Evolutionary conservation across 1,140 invertebrate species (phyloP).

Genomic region (Yoshiicerus persimilis): DNA sequence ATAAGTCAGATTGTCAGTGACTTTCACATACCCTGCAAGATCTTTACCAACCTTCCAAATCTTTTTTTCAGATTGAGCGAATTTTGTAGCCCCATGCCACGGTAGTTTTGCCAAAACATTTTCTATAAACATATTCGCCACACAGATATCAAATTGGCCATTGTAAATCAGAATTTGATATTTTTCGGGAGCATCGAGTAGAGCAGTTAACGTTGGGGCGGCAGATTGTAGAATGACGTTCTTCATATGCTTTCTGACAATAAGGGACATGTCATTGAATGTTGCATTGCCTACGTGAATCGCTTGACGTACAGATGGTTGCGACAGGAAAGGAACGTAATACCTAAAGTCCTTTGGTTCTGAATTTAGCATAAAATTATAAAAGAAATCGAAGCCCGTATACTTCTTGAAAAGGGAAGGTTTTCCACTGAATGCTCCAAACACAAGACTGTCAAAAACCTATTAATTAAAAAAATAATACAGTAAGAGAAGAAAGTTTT

Average conservation of each 20-base stretch:
- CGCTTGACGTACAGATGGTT: slow-evolving; percentile 61
- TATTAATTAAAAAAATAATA: slow-evolving; percentile 30
- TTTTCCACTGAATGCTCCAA: slow-evolving; percentile 66
- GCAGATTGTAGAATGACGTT: slow-evolving; percentile 81
- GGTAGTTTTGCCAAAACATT: slow-evolving; percentile 29
- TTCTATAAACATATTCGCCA: slow-evolving; percentile 42
- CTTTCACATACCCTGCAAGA: slow-evolving; percentile 45
- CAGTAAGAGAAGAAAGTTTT: too few species aligned
- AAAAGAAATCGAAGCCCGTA: slow-evolving; percentile 77
- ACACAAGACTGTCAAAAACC: slow-evolving; percentile 69
- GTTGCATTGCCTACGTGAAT: slow-evolving; percentile 80
- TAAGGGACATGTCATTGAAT: slow-evolving; percentile 59
- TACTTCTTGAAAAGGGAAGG: slow-evolving; percentile 72
- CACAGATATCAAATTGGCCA: slow-evolving; percentile 51
- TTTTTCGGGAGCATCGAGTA: slow-evolving; percentile 60
- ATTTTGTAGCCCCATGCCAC: slow-evolving; percentile 41
- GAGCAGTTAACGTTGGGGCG: slow-evolving; percentile 69
- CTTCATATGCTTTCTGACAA: slow-evolving; percentile 61
- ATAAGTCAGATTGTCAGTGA: slow-evolving; percentile 30
- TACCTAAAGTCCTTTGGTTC: slow-evolving; percentile 56
- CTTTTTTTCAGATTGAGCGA: slow-evolving; percentile 24
- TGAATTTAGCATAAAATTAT: slow-evolving; percentile 70
- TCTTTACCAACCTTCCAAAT: slow-evolving; percentile 42
- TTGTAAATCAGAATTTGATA: slow-evolving; percentile 62
- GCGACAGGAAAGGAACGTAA: slow-evolving; percentile 55